Evolutionary conservation across 2,888 invertebrate genomes (phyloP), one percentile per base, ranked within the genome.

Genomic region (Lapara coniferarum): DNA sequence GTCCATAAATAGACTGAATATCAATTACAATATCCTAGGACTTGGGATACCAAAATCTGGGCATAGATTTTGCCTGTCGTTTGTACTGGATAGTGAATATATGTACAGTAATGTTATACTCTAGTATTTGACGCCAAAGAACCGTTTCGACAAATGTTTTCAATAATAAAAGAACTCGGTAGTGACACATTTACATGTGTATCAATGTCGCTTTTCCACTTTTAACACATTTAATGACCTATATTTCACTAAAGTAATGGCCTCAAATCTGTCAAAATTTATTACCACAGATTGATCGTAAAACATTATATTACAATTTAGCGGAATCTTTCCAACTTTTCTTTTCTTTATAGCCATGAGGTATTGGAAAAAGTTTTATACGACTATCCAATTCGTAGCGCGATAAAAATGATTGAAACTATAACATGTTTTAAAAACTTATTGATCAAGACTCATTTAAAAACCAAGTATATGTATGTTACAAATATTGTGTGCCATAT

Each of bases 281-380:
- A 63, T 63, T 63, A 63, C 49, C 49, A 49, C 63, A 63, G 63
- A 63, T 63, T 63, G 63, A 63, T 63, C 63, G 49, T 63, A 63
- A 63, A 63, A 63, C 46, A 49, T 63, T 63, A 63, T 63, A 63
- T 63, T 63, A 63, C 63, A 63, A 19, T 63, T 63, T 63, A 63
- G 63, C 49, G 16, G 63, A 63, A 49, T 63, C 49, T 63, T 63
- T 49, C 19, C 63, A 46, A 63, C 19, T 63, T 63, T 63, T 19
- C 59, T 59, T 59, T 44, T 59, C 63, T 63, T 59, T 59, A 59
- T 19, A 46, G 63, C 49, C 46, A 46, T 63, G 16, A 63, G n/a
- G 10, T 63, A 63, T 59, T 63, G 46, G 16, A 19, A 13, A 16
- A 49, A 59, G 59, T 59, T 63, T 63, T 63, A 13, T 63, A 63